A percentile compares a stretch with the other conserved stretches of the same genome.
Conservation (phyloP, 2,888 invertebrate genomes). For the Sialis lutaria region DNA sequence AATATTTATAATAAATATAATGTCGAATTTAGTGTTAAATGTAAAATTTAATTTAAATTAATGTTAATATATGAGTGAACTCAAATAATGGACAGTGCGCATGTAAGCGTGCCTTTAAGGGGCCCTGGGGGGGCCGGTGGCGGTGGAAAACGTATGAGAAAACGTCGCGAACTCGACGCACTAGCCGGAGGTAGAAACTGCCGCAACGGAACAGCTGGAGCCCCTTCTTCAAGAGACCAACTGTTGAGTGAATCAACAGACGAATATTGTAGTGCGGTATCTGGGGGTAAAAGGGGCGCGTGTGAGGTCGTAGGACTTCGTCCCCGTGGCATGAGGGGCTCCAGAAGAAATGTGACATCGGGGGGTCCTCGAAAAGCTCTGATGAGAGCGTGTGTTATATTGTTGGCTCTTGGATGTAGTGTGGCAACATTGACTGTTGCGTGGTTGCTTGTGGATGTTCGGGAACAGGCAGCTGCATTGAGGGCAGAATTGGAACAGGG, state of each 20-base stretch:
- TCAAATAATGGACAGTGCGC: conserved; percentile 30
- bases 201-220: conserved; percentile 19
- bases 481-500: conserved; percentile 49
- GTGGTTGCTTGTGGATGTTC: conserved; percentile 49
- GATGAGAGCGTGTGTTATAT: conserved; percentile 38
- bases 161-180: conserved; percentile 58
- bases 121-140: too few relatives aligned
- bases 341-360: conserved; percentile 8
- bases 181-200: conserved; percentile 17
- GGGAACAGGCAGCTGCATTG: conserved; percentile 44
- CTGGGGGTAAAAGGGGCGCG: not conserved
- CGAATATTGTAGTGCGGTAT: conserved; percentile 21
- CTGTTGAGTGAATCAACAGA: conserved; percentile 45
- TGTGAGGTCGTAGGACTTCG: conserved; percentile 11
- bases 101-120: conserved; percentile 42
- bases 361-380: conserved; percentile 29
- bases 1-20: too few relatives aligned
- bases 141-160: conserved; percentile 55
- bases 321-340: not conserved
- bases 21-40: too few relatives aligned
- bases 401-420: conserved; percentile 41
- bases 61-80: not conserved
- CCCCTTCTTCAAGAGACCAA: conserved; percentile 36
- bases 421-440: conserved; percentile 46
- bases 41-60: not conserved